These are phyloP conservation scores for Oreohelix idahoensis DNA, from an alignment of 1,140 invertebrate genomes.

Conservation along the genomic window DNA sequence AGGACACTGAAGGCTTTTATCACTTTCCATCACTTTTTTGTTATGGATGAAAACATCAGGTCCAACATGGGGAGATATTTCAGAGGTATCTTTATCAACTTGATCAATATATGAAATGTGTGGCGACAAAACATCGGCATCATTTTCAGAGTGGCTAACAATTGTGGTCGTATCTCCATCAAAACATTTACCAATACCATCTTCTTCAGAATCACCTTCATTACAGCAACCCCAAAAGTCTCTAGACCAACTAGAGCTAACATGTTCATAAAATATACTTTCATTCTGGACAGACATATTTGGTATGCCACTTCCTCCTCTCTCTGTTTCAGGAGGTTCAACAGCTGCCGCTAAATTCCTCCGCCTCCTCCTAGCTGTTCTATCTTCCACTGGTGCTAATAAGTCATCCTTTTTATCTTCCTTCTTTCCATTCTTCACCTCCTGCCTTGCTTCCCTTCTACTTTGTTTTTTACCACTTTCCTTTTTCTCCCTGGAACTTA, in stretches of 20 bases:
- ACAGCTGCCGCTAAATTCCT: neutral
- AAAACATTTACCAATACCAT: neutral
- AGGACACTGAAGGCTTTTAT: neutral
- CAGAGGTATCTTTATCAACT: neutral
- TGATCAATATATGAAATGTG: neutral
- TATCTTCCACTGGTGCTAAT: neutral
- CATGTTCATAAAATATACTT: neutral
- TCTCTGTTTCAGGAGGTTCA: neutral
- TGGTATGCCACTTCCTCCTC: neutral
- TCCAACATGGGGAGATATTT: neutral
- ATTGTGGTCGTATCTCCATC: neutral
- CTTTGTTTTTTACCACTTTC: neutral
- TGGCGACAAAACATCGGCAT: neutral
- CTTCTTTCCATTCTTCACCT: neutral
- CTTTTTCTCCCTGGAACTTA: neutral
- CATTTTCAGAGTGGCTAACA: neutral
- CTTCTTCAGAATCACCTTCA: neutral
- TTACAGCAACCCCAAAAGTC: neutral
- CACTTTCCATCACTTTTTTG: neutral
- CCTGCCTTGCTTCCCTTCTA: neutral
- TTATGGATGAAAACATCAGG: neutral
- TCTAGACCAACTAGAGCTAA: neutral
- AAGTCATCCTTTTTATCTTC: neutral
- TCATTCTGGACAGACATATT: neutral
- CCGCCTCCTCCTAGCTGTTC: neutral